Conservation (phyloP, 2,797 vertebrate genomes). For the Atherinosoma microstoma region DNA sequence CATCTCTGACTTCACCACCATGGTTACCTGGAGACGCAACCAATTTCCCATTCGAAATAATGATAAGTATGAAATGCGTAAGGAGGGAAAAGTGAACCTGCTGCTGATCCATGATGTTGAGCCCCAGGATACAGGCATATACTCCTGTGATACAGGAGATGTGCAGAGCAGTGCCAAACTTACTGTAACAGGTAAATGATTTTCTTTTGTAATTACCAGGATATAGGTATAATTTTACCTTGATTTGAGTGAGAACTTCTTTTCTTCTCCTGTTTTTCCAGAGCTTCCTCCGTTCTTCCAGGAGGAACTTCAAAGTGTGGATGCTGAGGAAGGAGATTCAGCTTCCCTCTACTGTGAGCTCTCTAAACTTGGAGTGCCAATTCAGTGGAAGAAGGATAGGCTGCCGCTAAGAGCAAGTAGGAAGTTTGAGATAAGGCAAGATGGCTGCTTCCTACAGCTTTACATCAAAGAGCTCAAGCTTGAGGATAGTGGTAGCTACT, state of each 20-base stretch:
- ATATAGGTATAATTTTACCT: neutral
- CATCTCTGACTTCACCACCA: slow-evolving; percentile 72
- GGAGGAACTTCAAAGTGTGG: slow-evolving; percentile 82
- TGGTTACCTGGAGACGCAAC: slow-evolving; percentile 79
- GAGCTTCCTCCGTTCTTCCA: slow-evolving; percentile 80
- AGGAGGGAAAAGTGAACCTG: slow-evolving; percentile 79
- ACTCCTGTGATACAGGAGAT: slow-evolving; percentile 88
- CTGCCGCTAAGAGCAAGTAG: slow-evolving; percentile 81
- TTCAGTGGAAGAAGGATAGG: slow-evolving; percentile 87
- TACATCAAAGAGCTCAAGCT: slow-evolving; percentile 84
- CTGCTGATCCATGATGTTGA: slow-evolving; percentile 77
- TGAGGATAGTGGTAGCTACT: slow-evolving; percentile 89
- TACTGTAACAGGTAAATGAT: slow-evolving; percentile 66
- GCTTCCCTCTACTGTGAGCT: slow-evolving; percentile 86
- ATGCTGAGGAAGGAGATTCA: slow-evolving; percentile 83
- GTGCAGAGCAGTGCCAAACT: slow-evolving; percentile 84
- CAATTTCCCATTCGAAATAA: slow-evolving; percentile 70
- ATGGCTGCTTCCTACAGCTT: slow-evolving; percentile 84
- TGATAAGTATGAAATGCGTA: slow-evolving; percentile 78
- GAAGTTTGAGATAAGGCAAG: slow-evolving; percentile 85
- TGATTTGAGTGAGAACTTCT: neutral
- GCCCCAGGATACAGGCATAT: slow-evolving; percentile 86
- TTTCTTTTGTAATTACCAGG: neutral
- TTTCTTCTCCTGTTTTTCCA: slow-evolving; percentile 9
- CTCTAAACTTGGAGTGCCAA: slow-evolving; percentile 79